Evolutionary conservation across 2,888 invertebrate genomes (phyloP), one percentile per base, ranked within the genome.

Genomic region (Brachylomia viminalis): DNA sequence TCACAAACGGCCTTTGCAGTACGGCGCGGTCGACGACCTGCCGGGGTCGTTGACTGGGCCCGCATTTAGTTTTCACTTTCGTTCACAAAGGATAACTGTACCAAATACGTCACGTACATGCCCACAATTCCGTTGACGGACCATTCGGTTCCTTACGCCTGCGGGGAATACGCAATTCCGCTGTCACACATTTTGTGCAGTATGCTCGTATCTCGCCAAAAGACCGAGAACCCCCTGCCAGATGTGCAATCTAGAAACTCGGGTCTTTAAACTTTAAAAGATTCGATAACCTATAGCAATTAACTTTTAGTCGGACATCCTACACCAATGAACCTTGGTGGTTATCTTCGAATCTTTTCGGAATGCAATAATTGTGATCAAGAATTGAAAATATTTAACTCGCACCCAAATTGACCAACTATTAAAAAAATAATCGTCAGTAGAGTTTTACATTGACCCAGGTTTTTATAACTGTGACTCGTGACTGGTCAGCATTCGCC

Each of bases 1-100:
- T 94, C 95, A 94, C 96, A 94, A 95, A 96, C 96, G 96, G 96
- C 96, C 96, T 96, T 96, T 96, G 96, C 96, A 95, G 96, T 96
- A 95, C 93, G 95, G 94, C 89, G 93, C 96, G 96, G 96, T 96
- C 96, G 92, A 93, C 94, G 96, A 96, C 95, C 96, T 94, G 89
- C 87, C 84, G 91, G 92, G 96, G 94, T 96, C 95, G 92, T 91
- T 94, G 95, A 95, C 95, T 96, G 93, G 90, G 89, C 94, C 94
- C 94, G 94, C 95, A 94, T 95, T 95, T 95, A 95, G 95, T 96
- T 96, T 96, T 96, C 96, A 96, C 96, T 96, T 96, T 96, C 96
- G 94, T 96, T 95, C 92, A 94, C 95, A 95, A 96, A 96, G 96
- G 96, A 96, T 96, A 96, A 96, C 96, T 95, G 96, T 96, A 95